A percentile compares a stretch with the other conserved stretches of the same genome.
phyloP scores from a whole-genome alignment of 1,140 invertebrate species.

The Heliconius hewitsoni region DNA sequence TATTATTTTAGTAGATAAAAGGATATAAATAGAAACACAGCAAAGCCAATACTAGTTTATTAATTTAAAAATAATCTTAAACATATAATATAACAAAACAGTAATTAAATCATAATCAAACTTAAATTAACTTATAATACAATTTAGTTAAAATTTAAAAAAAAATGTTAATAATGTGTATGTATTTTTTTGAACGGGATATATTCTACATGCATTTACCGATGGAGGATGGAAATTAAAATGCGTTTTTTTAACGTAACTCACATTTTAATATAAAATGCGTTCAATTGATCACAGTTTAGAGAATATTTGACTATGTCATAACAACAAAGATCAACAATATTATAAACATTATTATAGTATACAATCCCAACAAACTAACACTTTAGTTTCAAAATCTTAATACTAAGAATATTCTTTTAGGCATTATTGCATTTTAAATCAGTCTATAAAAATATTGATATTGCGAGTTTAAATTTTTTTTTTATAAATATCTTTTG shows the following conservation, averaged over 20 bases:
- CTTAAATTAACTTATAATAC: constrained; percentile 20
- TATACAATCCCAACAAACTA: constrained; percentile 9
- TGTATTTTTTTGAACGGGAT: constrained; percentile 27
- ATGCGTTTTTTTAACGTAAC: constrained; percentile 51
- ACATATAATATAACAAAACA: constrained; percentile 23
- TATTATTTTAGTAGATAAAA: neutral
- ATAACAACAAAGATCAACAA: constrained; percentile 49
- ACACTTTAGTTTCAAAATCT: neutral
- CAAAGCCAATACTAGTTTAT: constrained; percentile 71
- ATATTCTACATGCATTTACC: constrained; percentile 34
- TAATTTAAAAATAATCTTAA: constrained; percentile 43
- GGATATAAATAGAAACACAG: constrained; percentile 62
- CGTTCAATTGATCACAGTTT: constrained; percentile 67
- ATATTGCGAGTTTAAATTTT: neutral
- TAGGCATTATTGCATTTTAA: constrained; percentile 16
- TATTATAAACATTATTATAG: constrained; percentile 8
- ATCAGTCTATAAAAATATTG: constrained; percentile 31
- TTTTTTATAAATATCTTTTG: neutral
- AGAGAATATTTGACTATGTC: constrained; percentile 34
- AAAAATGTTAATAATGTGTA: constrained; percentile 7
- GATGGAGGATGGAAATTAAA: constrained; percentile 60
- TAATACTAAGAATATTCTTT: neutral
- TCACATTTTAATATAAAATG: constrained; percentile 80
- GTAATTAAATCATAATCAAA: constrained; percentile 21
- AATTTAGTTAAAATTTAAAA: constrained; percentile 27